Base-by-base conservation (phyloP, 2,888 invertebrate species). In the Ophioninae sp. region DNA sequence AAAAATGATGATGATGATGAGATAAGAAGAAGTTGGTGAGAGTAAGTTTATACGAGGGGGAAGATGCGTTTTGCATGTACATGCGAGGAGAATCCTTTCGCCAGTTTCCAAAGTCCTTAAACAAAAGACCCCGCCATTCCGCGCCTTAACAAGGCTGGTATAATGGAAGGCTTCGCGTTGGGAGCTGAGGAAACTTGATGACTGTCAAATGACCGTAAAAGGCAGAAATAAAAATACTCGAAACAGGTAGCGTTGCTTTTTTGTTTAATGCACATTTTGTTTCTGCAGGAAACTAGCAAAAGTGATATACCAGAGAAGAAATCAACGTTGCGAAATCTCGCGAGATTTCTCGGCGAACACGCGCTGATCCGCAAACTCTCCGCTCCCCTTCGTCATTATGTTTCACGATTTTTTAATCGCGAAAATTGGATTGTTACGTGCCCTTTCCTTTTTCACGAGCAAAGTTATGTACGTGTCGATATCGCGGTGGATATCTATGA, bases 391-490 rank as follows among this genome's bases (percentile, higher is more conserved):
- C 8, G 67, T 76, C 75, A 80, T 86, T 86, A 83, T 82, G 84
- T 86, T 87, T 85, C 86, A 84, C 84, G 86, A 86, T 87, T 85
- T 85, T 85, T 78, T 56, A 78, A 84, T 85, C 85, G 84, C 83
- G 85, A 87, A 89, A 89, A 90, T 89, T 89, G 87, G 87, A 88
- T 88, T 88, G 88, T 89, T 88, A 88, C 87, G 82, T 82, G 83
- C 86, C 82, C 85, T 86, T 86, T 84, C 74, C 80, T 83, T 86
- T 64, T 86, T 86, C 77, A 56, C 58, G 39, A 67, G 58, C 39
- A 17, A 51, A 30, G 51, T 64, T 17, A 17, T n/a, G 10, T 56
- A n/a, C 20, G 23, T 39, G 39, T 65, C 2, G 37, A 39, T 65
- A n/a, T 39, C 7, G n/a, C n/a, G 17, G 23, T 61, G 22, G 10